Conservation (phyloP, 2,888 invertebrate species). For the Orchesella flavescens region DNA sequence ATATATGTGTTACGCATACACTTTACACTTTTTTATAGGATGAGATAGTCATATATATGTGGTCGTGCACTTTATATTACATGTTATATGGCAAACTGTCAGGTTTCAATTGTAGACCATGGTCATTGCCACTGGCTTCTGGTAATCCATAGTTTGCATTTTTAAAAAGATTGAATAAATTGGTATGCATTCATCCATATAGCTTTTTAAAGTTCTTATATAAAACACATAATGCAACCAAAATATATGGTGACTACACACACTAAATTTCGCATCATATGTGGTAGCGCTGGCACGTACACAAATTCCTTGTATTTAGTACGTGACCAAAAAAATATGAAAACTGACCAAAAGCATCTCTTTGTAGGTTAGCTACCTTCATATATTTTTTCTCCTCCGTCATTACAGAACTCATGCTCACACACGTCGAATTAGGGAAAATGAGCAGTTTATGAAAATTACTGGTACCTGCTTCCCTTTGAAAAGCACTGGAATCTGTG, state of each 20-base stretch:
- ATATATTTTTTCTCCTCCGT: neutral
- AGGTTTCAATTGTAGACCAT: constrained; percentile 57
- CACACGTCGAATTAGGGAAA: constrained; percentile 55
- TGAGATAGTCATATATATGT: neutral
- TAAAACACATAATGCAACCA: neutral
- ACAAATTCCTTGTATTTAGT: constrained; percentile 32
- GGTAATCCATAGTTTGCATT: constrained; percentile 40
- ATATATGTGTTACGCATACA: neutral
- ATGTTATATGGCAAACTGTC: constrained; percentile 45
- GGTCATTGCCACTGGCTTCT: constrained; percentile 59
- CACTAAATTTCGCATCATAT: constrained; percentile 1
- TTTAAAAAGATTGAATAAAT: constrained; percentile 51
- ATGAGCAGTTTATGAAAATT: constrained; percentile 51
- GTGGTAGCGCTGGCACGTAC: constrained; percentile 49
- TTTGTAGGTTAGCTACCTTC: constrained; percentile 40
- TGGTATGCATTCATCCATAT: neutral
- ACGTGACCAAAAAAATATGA: constrained; percentile 52
- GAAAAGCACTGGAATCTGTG: constrained; percentile 21
- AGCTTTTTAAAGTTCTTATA: too few species aligned
- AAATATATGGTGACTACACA: neutral
- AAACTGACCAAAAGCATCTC: constrained; percentile 39
- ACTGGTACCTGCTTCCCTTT: constrained; percentile 33
- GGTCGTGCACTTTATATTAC: constrained; percentile 5
- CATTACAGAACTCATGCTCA: constrained; percentile 50
- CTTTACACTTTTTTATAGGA: neutral